Evolutionary conservation across 2,797 vertebrate genomes (phyloP), one percentile per base, ranked within the genome.

Genomic region (Myotis pilosus): DNA sequence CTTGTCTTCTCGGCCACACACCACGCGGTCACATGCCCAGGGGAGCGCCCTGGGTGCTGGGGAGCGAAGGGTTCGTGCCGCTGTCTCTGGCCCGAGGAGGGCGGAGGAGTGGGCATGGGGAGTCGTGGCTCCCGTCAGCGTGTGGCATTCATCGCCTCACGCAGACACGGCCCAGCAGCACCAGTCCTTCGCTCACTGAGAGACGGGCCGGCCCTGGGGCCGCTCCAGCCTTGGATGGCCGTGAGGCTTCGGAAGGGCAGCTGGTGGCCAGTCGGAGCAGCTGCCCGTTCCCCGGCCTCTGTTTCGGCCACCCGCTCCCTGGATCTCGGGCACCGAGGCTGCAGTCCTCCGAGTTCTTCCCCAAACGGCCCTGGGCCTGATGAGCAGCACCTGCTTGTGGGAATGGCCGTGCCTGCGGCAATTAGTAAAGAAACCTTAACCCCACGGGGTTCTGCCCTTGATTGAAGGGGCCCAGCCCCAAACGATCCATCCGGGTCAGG

Each of bases 341-440:
- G 3, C 36, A 7, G n/a, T 23, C 36, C 20, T 19, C 49, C 6
- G 5, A 12, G 44, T 28, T 30, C 64, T 57, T 36, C 33, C 64
- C 36, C 49, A 23, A 2, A 4, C 0, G 0, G 66, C 47, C 0
- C 33, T 10, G 47, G 41, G 78, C n/a, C 89, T 15, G 10, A 33
- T 12, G 41, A 6, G 41, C 0, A 55, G 6, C 12, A 13, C 60
- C 60, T 13, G 57, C 57, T 11, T 28, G 28, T 17, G 23, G 44
- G 3, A 0, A 0, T 1, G 15, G 2, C 30, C 4, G 0, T 1
- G 22, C 60, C 71, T 41, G 0, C 0, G 51, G 87, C 28, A 5
- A 0, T 66, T 30, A 4, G 36, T 22, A 16, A 28, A 15, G 68
- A n/a, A 22, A 25, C 10, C 41, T 28, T 47, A 3, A 47, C 87